Percentiles rank a stretch among this genome's conserved stretches.
phyloP scores from a whole-genome alignment of 2,113 vertebrate genomes.

The Odontophorus gujanensis region DNA sequence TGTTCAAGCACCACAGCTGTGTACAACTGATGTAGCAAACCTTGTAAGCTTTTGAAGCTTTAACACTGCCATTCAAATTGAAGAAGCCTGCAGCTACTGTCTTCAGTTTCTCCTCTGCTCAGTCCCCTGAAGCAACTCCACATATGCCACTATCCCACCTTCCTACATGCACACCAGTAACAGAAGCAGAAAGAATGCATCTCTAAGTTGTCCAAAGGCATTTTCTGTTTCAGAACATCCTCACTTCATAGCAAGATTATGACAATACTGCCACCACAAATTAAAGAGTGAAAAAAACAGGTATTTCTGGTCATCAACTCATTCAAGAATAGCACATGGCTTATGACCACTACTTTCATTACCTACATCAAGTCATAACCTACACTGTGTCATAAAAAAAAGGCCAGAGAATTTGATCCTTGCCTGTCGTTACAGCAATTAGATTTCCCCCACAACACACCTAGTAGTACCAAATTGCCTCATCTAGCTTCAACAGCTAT shows the following conservation, averaged over 20 bases:
- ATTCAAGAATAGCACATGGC: not conserved
- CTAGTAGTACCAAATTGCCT: not conserved
- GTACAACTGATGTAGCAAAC: not conserved
- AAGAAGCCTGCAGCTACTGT: not conserved
- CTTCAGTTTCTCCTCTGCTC: not conserved
- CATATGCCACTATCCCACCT: not conserved
- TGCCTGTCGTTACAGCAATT: not conserved
- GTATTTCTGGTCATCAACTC: not conserved
- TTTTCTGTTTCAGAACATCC: not conserved
- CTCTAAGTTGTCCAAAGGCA: not conserved
- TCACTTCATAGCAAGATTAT: accelerated
- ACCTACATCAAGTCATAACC: not conserved
- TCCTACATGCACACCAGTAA: not conserved
- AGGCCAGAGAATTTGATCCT: not conserved
- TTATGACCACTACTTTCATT: not conserved
- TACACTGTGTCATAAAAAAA: not conserved
- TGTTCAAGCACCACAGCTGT: not conserved
- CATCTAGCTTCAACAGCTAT: not conserved
- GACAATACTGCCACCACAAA: not conserved
- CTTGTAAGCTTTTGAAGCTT: not conserved
- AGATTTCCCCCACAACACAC: not conserved
- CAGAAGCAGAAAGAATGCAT: not conserved
- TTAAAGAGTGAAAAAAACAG: not conserved
- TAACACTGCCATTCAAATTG: not conserved
- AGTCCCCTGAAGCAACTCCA: no score